phyloP scores from a whole-genome alignment of 2,113 vertebrate species.

The Emberiza fucata region DNA sequence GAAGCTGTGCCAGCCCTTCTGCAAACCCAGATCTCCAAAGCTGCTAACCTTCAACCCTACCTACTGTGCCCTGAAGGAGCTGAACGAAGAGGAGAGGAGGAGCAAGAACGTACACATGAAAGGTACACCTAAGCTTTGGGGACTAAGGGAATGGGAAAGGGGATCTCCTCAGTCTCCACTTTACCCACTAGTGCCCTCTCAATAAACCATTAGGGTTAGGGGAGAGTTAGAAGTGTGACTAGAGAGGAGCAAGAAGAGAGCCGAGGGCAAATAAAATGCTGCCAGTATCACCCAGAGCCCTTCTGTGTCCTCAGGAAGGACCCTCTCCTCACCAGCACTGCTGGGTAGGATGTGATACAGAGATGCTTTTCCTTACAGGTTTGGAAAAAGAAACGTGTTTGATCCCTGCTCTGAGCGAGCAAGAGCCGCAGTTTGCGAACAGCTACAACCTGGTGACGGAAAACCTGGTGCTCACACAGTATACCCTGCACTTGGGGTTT shows the following conservation, averaged over 20 bases:
- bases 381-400: slow-evolving; percentile 96
- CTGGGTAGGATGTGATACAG: not conserved
- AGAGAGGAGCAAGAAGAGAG: not conserved
- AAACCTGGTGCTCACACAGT: slow-evolving; percentile 93
- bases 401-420: slow-evolving; percentile 83
- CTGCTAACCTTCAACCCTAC: slow-evolving; percentile 95
- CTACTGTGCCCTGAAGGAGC: slow-evolving; percentile 90
- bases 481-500: slow-evolving; percentile 90
- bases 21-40: slow-evolving; percentile 85
- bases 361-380: slow-evolving; percentile 70
- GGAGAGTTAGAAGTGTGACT: not conserved
- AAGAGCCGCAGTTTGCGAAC: slow-evolving; percentile 80
- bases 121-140: slow-evolving; percentile 61
- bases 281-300: not conserved
- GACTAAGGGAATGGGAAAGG: no score
- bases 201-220: not conserved
- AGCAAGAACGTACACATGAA: slow-evolving; percentile 89
- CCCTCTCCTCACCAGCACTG: not conserved
- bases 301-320: not conserved
- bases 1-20: slow-evolving; percentile 98
- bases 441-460: slow-evolving; percentile 95
- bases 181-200: not conserved
- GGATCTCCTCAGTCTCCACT: not conserved
- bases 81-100: slow-evolving; percentile 90
- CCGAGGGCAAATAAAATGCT: accelerated